Conservation (phyloP, 2,888 invertebrate species). For the Drymonia ruficornis region DNA sequence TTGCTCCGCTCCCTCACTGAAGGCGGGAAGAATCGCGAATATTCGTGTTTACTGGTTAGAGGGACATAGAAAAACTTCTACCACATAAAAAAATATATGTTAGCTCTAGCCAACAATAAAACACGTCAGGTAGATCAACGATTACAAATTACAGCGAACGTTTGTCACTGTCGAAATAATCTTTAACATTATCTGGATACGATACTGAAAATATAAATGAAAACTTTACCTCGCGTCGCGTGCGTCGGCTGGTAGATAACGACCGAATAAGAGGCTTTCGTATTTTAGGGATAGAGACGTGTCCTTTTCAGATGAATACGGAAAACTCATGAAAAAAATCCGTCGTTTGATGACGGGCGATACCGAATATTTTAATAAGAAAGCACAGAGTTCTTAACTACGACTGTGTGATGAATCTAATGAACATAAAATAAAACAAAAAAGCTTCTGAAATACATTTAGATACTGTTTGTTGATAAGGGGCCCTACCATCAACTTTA, state of each 20-base stretch:
- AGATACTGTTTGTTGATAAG: neutral
- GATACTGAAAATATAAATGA: slow-evolving; percentile 2
- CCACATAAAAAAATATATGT: no score
- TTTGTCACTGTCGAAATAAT: slow-evolving; percentile 10
- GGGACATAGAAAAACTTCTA: no score
- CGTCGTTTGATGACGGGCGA: slow-evolving; percentile 30
- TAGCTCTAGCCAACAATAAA: neutral
- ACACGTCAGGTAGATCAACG: neutral
- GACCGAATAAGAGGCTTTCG: neutral
- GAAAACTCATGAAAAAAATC: neutral
- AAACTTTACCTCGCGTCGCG: slow-evolving; percentile 4
- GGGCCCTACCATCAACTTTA: no score
- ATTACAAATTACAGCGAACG: neutral
- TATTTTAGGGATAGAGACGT: neutral
- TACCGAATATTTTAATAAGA: slow-evolving; percentile 7
- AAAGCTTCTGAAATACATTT: neutral
- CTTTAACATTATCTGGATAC: slow-evolving; percentile 1
- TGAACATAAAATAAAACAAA: no score
- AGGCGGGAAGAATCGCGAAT: neutral
- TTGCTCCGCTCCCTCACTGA: neutral
- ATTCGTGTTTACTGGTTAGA: no score
- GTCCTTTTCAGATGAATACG: neutral
- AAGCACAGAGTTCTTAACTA: no score
- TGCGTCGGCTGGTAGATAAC: slow-evolving; percentile 2
- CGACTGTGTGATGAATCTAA: no score